Percentiles rank a stretch among this genome's conserved stretches.
These are phyloP conservation scores for Amorpha juglandis DNA, from an alignment of 2,888 invertebrate genomes.

Conservation along the genomic window DNA sequence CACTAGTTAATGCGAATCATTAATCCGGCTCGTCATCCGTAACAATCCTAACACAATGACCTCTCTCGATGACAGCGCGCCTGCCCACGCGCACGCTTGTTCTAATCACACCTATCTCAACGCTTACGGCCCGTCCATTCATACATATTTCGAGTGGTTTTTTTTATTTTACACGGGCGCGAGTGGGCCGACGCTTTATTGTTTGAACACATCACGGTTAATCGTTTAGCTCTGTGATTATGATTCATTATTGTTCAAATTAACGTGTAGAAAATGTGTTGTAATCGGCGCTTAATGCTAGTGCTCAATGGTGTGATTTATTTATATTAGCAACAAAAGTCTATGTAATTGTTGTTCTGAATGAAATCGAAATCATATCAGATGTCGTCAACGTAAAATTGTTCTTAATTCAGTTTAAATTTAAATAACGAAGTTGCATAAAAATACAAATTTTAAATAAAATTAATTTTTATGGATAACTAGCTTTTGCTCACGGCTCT, in stretches of 20 bases:
- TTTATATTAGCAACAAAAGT: too few relatives aligned
- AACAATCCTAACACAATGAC: slow-evolving; percentile 76
- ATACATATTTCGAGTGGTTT: slow-evolving; percentile 71
- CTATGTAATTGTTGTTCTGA: too few relatives aligned
- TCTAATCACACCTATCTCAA: slow-evolving; percentile 79
- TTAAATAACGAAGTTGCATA: too few relatives aligned
- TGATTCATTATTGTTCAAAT: slow-evolving; percentile 30
- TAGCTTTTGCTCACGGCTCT: too few relatives aligned
- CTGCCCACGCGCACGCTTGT: slow-evolving; percentile 74
- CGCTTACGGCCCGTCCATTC: slow-evolving; percentile 67
- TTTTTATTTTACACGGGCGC: slow-evolving; percentile 58
- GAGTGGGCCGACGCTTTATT: slow-evolving; percentile 72
- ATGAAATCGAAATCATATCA: too few relatives aligned
- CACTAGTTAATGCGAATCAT: too few relatives aligned
- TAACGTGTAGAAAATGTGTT: slow-evolving; percentile 6
- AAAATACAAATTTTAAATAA: too few relatives aligned
- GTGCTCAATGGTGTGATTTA: too few relatives aligned
- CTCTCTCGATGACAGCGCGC: slow-evolving; percentile 74
- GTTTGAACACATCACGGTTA: slow-evolving; percentile 60
- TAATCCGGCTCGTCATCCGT: too few relatives aligned
- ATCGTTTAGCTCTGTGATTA: slow-evolving; percentile 41
- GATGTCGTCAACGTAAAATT: too few relatives aligned
- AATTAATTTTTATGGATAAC: too few relatives aligned
- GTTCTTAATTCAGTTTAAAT: too few relatives aligned
- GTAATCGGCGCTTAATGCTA: slow-evolving; percentile 5